phyloP scores from a whole-genome alignment of 2,888 invertebrate genomes.

The Eulithis prunata region DNA sequence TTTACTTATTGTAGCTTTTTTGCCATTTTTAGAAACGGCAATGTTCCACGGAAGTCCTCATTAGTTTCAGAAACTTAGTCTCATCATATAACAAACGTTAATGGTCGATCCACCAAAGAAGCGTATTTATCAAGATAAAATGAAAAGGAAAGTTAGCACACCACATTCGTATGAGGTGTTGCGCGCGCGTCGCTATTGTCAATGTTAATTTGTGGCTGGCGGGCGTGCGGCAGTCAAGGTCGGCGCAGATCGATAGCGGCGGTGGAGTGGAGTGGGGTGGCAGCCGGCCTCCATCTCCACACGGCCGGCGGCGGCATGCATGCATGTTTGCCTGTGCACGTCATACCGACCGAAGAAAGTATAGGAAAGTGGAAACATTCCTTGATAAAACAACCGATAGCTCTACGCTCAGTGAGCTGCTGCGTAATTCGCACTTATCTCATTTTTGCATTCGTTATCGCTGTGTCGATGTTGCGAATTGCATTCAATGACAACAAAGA shows the following conservation, averaged over 20 bases:
- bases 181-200: slow-evolving; percentile 74
- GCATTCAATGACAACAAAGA: background rate
- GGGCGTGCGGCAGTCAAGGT: slow-evolving; percentile 75
- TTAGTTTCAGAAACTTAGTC: background rate
- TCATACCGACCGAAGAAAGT: slow-evolving; percentile 70
- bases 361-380: slow-evolving; percentile 78
- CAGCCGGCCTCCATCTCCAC: slow-evolving; percentile 53
- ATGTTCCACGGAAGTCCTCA: background rate
- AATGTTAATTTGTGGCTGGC: slow-evolving; percentile 72
- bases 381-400: slow-evolving; percentile 57
- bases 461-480: slow-evolving; percentile 7
- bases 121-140: slow-evolving; percentile 24
- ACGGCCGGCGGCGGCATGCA: slow-evolving; percentile 57
- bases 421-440: slow-evolving; percentile 50
- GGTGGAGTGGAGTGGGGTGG: slow-evolving; percentile 56
- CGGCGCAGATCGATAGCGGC: slow-evolving; percentile 70
- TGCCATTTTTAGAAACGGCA: slow-evolving; percentile 10
- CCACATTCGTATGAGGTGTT: slow-evolving; percentile 49
- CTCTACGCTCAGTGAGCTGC: slow-evolving; percentile 53
- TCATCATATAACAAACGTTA: background rate
- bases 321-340: slow-evolving; percentile 52
- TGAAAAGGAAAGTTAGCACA: slow-evolving; percentile 63
- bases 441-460: slow-evolving; percentile 39
- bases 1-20: slow-evolving; percentile 17
- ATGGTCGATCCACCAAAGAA: slow-evolving; percentile 8